A percentile compares a stretch with the other conserved stretches of the same genome.
Conservation (phyloP, 2,113 vertebrate genomes). For the Hypomesus transpacificus region DNA sequence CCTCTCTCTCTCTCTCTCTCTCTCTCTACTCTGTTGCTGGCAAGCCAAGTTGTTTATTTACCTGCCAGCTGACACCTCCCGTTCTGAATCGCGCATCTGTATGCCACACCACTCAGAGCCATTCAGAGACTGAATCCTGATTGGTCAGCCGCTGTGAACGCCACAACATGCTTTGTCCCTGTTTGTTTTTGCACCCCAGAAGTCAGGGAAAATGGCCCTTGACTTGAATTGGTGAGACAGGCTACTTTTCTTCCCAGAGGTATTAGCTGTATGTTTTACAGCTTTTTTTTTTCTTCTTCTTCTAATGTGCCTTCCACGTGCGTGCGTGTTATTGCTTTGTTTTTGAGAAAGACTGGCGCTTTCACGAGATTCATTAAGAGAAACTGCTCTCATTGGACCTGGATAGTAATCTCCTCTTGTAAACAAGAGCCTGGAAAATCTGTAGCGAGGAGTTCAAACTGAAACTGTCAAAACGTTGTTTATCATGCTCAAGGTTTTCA, state of each 20-base stretch:
- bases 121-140: too few relatives aligned
- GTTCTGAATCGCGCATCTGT: background rate
- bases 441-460: too few relatives aligned
- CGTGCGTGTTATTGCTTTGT: constrained; percentile 34
- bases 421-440: too few relatives aligned
- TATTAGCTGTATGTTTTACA: constrained; percentile 43
- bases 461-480: background rate
- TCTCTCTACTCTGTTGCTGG: constrained; percentile 1
- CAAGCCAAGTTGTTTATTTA: constrained; percentile 54
- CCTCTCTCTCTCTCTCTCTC: constrained; percentile 33
- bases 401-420: too few relatives aligned
- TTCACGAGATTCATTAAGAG: constrained; percentile 39
- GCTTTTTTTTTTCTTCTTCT: constrained; percentile 28
- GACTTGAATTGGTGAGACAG: too few relatives aligned
- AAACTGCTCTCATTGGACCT: background rate
- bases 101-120: too few relatives aligned
- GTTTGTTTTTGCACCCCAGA: background rate
- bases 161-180: background rate
- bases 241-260: too few relatives aligned
- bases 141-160: too few relatives aligned
- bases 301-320: constrained; percentile 37
- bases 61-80: constrained; percentile 50
- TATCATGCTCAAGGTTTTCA: too few relatives aligned
- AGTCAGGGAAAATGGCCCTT: too few relatives aligned
- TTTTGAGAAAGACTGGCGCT: constrained; percentile 36